phyloP scores from a whole-genome alignment of 1,140 invertebrate genomes.

The Lanistes nyassanus region DNA sequence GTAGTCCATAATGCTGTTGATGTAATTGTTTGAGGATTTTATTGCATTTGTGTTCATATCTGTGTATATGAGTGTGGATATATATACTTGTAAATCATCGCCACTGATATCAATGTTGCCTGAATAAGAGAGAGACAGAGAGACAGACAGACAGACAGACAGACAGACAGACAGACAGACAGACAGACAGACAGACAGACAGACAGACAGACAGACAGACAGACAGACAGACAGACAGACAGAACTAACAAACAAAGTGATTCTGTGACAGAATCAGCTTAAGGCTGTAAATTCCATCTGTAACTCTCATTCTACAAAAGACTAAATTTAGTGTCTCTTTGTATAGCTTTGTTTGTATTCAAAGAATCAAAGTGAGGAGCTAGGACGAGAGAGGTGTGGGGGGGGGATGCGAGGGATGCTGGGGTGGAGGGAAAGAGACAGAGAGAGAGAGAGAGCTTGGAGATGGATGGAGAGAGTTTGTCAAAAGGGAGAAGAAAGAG shows the following conservation, averaged over 20 bases:
- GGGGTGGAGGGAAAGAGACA: constrained; percentile 4
- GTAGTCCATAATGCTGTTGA: neutral
- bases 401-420: neutral
- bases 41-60: neutral
- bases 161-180: neutral
- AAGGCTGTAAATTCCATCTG: too few relatives aligned
- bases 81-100: neutral
- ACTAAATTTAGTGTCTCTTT: too few relatives aligned
- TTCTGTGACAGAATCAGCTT: too few relatives aligned
- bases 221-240: too few relatives aligned
- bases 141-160: neutral
- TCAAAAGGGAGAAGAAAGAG: neutral
- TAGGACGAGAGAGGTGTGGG: neutral
- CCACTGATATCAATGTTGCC: neutral
- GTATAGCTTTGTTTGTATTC: too few relatives aligned
- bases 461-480: neutral
- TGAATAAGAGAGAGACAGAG: too few relatives aligned
- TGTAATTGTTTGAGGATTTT: neutral
- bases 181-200: constrained; percentile 2
- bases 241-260: too few relatives aligned
- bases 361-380: constrained; percentile 1
- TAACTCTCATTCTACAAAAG: too few relatives aligned
- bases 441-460: constrained; percentile 14
- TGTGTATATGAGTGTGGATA: neutral
- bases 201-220: too few relatives aligned